Evolutionary conservation across 2,888 invertebrate genomes (phyloP), one percentile per base, ranked within the genome.

Genomic region (Xanthorhoe designata): DNA sequence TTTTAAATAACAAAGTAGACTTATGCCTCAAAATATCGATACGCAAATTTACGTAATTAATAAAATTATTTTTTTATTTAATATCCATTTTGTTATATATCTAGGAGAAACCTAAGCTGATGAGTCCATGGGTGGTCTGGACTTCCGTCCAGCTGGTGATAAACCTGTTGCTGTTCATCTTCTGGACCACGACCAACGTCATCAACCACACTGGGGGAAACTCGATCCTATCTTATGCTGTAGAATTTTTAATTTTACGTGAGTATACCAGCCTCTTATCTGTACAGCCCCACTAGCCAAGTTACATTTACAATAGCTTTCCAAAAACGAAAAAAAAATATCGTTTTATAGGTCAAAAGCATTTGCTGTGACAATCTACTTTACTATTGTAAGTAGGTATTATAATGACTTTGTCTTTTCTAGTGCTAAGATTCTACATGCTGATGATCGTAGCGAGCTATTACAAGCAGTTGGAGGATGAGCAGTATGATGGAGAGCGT

Each of bases 391-490:
- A n/a, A n/a, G n/a, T n/a, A n/a, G n/a, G n/a, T n/a, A n/a, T n/a
- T n/a, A n/a, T 24, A 3, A 24, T 32, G 8, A 2, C 8, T 42
- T 29, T 17, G 0, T 47, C 47, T 59, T 64, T 79, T 82, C 0
- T 85, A 93, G 92, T 90, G 73, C 67, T 91, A 13, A 83, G 88
- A 9, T 85, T 90, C 80, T 92, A 93, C 82, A 90, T 91, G 90
- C 71, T 93, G 69, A 83, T 87, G 75, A 68, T 91, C n/a, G 93
- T 92, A 10, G 80, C 87, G 2, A 92, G 91, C 60, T 90, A 82
- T 72, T 87, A 85, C 81, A 85, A 85, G 62, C 81, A 88, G 57
- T 69, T 92, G 5, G 82, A 84, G 58, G 90, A 91, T 55, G 86
- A 86, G 9, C 69, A 71, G 6, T 78, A 75, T 1, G 86, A 84